A percentile compares a stretch with the other conserved stretches of the same genome.
Evolutionary conservation across 2,888 invertebrate genomes (phyloP).

Genomic region (Pherbina coryleti): DNA sequence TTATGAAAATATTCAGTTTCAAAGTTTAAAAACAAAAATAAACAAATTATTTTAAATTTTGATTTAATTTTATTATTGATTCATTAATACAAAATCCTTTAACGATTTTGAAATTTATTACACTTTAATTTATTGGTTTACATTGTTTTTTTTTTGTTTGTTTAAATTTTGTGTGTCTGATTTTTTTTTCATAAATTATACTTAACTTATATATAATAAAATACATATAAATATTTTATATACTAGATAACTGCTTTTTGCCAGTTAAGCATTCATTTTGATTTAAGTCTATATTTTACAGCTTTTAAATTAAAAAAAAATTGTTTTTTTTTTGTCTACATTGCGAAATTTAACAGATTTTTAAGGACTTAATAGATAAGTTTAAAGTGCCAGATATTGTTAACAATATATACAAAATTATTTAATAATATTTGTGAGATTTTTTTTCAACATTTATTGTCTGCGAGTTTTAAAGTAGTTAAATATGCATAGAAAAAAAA

Average conservation of each 20-base stretch:
- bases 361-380: background rate
- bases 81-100: conserved; percentile 20
- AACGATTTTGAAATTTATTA: conserved; percentile 2
- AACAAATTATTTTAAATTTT: background rate
- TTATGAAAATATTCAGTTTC: no score
- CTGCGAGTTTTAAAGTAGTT: conserved; percentile 25
- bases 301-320: no score
- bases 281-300: no score
- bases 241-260: background rate
- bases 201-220: background rate
- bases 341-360: background rate
- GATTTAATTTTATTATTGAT: conserved; percentile 13
- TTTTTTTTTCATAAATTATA: background rate
- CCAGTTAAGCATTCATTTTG: no score
- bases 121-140: background rate
- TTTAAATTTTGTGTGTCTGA: background rate
- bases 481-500: background rate
- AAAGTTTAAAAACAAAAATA: background rate
- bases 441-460: conserved; percentile 29
- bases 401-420: background rate
- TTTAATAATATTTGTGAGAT: background rate
- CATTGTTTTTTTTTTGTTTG: background rate
- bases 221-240: background rate
- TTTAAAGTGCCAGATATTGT: background rate
- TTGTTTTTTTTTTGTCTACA: no score